These are phyloP conservation scores for Aleiodes leptofemur DNA, from an alignment of 2,888 invertebrate species.

Conservation along the genomic window DNA sequence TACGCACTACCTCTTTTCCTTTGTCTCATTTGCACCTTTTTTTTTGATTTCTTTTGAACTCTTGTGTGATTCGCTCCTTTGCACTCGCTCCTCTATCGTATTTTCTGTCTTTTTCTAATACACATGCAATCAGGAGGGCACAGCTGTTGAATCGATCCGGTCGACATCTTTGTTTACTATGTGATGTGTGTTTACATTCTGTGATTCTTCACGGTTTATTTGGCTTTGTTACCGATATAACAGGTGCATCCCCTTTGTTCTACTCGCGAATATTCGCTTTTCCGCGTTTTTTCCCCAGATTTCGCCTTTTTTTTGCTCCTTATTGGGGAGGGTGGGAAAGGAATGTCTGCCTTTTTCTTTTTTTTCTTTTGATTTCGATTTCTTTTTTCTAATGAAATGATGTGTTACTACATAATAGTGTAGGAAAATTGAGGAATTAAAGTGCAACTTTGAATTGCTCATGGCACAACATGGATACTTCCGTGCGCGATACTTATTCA, in stretches of 20 bases:
- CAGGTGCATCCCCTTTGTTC: no score
- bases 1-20: slow-evolving; percentile 6
- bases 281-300: not conserved
- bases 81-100: not conserved
- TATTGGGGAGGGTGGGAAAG: not conserved
- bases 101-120: slow-evolving; percentile 2
- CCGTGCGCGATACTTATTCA: no score
- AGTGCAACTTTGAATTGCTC: not conserved
- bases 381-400: not conserved
- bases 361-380: not conserved
- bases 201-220: not conserved
- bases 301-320: not conserved
- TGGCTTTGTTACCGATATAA: not conserved
- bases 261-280: no score
- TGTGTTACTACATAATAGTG: not conserved
- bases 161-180: slow-evolving; percentile 69
- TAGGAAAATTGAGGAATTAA: not conserved
- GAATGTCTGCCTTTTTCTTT: no score
- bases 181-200: slow-evolving; percentile 51
- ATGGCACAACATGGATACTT: no score
- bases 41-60: not conserved
- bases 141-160: slow-evolving; percentile 69
- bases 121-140: slow-evolving; percentile 46
- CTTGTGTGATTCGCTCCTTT: not conserved
- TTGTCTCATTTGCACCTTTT: slow-evolving; percentile 1